These are phyloP conservation scores for Athrips mouffetella DNA, from an alignment of 2,888 invertebrate genomes.

Conservation along the genomic window DNA sequence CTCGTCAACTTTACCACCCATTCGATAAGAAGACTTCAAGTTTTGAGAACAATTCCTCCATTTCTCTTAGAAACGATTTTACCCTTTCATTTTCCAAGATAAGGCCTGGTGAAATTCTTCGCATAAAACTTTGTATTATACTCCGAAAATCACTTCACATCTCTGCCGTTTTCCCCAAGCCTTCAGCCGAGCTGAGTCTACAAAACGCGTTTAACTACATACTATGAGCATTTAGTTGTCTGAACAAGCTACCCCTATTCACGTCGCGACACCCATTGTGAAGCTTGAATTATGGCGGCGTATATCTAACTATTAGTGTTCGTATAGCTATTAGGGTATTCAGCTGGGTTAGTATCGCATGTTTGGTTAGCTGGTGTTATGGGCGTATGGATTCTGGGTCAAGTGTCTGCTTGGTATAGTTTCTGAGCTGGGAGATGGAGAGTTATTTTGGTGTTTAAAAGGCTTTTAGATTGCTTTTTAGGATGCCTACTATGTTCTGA, in stretches of 20 bases:
- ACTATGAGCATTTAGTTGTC: slow-evolving; percentile 15
- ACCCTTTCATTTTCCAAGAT: no score
- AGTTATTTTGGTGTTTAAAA: no score
- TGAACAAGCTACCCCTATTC: slow-evolving; percentile 23
- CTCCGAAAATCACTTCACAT: no score
- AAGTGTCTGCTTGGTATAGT: neutral
- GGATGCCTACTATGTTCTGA: no score
- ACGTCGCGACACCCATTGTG: slow-evolving; percentile 37
- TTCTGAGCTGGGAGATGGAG: no score
- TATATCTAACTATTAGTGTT: slow-evolving; percentile 7
- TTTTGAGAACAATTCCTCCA: no score
- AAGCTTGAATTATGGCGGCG: slow-evolving; percentile 32
- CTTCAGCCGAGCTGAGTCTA: slow-evolving; percentile 11
- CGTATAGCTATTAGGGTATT: slow-evolving; percentile 5
- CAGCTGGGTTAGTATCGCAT: neutral
- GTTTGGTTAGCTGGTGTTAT: neutral
- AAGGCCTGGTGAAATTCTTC: no score
- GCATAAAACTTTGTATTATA: no score
- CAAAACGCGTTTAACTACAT: slow-evolving; percentile 11
- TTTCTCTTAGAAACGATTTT: no score
- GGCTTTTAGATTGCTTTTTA: no score
- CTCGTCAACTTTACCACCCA: no score
- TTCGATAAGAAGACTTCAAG: no score
- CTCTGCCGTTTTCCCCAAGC: neutral
- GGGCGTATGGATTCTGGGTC: neutral